These are phyloP conservation scores for Myotis lucifugus DNA, from an alignment of 2,113 vertebrate species.

Conservation along the genomic window DNA sequence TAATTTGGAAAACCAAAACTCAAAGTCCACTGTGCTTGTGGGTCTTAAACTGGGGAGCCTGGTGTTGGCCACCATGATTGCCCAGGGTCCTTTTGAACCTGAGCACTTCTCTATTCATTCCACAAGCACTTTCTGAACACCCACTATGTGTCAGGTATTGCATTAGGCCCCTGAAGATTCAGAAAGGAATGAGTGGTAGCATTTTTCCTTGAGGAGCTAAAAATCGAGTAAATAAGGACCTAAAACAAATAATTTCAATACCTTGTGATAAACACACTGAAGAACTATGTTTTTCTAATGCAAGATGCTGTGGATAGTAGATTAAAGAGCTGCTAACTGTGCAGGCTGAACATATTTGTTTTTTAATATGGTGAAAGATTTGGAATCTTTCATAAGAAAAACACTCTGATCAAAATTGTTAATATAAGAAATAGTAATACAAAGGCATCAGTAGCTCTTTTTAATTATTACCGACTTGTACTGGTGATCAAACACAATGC, in stretches of 20 bases:
- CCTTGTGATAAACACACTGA: not conserved
- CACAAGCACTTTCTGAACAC: not conserved
- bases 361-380: not conserved
- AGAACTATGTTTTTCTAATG: not conserved
- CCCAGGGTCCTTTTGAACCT: not conserved
- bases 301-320: not conserved
- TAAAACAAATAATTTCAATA: not conserved
- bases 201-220: not conserved
- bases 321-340: not conserved
- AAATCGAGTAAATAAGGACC: not conserved
- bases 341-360: not conserved
- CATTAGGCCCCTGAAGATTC: not conserved
- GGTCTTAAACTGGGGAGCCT: not conserved
- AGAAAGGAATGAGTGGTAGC: not conserved
- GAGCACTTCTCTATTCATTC: not conserved
- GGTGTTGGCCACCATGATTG: not conserved
- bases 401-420: not conserved
- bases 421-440: not conserved
- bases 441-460: not conserved
- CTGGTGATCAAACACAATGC: not conserved
- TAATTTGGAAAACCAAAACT: not conserved
- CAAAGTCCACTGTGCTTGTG: not conserved
- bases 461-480: not conserved
- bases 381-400: constrained; percentile 10
- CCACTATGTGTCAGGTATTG: not conserved